Evolutionary conservation across 2,888 invertebrate genomes (phyloP), one percentile per base, ranked within the genome.

Genomic region (Abrostola tripartita): DNA sequence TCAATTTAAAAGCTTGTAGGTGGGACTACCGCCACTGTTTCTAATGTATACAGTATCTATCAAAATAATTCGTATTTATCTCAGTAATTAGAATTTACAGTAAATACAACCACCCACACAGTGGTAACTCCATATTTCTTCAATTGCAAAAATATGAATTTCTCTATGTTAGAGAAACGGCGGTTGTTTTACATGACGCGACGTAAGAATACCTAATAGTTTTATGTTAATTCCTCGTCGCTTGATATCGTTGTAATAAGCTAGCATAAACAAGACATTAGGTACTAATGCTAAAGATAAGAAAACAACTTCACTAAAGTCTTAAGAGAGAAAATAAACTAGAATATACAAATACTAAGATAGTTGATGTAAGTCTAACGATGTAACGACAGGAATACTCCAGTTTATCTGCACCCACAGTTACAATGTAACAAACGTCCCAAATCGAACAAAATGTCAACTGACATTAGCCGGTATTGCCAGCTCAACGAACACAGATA

Each of bases 391-490:
- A 12, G 51, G 41, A 58, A 50, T 61, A 59, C 41, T 10, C 36
- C 10, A 54, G 47, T 73, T 66, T 75, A 73, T 61, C 53, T 24
- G 24, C 24, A 24, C 24, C 24, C 24, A 8, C 44, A 53, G 50
- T 59, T 54, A 75, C 66, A 71, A 71, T 71, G 67, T 73, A 37
- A 41, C 11, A 57, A 75, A 60, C 51, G 47, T 47, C 55, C 35
- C 61, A 10, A 40, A 36, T 11, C 14, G 53, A 11, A 53, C 58
- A 59, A 61, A 37, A 61, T 62, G 61, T 52, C 58, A 71, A 76
- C 51, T 71, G 76, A 71, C 59, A 71, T 60, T 58, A 66, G 37
- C 37, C 37, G 9, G 61, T 74, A 55, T 78, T 76, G 77, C 79
- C 76, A 76, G 61, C 56, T 11, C 9, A 47, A 49, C 44, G 44